Evolutionary conservation across 2,113 vertebrate species (phyloP), one percentile per base, ranked within the genome.

Genomic region (Aldabrachelys gigantea): DNA sequence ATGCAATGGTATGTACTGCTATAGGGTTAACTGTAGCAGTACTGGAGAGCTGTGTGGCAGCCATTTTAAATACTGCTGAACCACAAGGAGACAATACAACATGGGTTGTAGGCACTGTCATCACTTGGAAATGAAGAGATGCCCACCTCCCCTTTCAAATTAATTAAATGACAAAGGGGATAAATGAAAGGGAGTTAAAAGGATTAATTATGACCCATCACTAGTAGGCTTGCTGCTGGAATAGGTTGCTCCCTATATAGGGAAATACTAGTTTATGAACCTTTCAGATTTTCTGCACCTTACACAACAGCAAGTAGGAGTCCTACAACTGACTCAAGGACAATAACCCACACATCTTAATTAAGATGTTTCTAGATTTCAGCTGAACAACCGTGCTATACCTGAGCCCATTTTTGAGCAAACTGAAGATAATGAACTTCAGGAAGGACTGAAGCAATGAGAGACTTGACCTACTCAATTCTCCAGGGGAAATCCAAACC

Each of bases 11-110:
- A 41, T 21, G 22, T 12, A 6, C 10, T 78, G 41, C 75, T 78
- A 24, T 24, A 2, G 44, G 1, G 54, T 27, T 31, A 85, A 17
- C 57, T 1, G 9, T 9, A 6, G 5, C 29, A 80, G 19, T 0
- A 88, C 72, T 1, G 14, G 0, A 6, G 29, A 13, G 65, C 59
- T 1, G 2, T 25, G 2, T 35, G 92, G 97, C 95, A 97, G 97
- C 97, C 97, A 97, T 98, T 90, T 97, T 89, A 89, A 84, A 83
- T 3, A 17, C 2, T 2, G 0, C 35, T 24, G 89, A 87, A 1
- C 1, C 11, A 4, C 27, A 50, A 69, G 56, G 47, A 3, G 75
- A 65, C 14, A 35, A 7, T 35, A 19, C 16, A n/a, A 10, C 5
- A 35, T 35, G 17, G 17, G 62, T 35, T 69, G 35, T 29, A 29